Conservation (phyloP, 2,888 invertebrate species). For the Xanthorhoe designata region DNA sequence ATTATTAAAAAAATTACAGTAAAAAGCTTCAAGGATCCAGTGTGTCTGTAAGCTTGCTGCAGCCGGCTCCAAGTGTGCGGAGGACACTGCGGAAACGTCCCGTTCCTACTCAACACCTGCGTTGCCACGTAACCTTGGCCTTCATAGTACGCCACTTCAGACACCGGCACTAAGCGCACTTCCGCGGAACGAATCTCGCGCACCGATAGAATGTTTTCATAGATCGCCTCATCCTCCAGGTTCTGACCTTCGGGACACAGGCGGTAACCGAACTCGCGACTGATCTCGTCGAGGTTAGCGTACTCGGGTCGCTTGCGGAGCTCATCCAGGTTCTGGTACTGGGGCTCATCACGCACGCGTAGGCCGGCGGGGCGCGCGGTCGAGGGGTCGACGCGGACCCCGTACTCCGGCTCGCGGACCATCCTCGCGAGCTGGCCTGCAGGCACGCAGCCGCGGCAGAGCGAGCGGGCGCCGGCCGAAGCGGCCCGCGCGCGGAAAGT, state of each 20-base stretch:
- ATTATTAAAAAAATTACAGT: conserved; percentile 68
- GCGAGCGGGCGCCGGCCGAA: conserved; percentile 63
- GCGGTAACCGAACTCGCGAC: conserved; percentile 82
- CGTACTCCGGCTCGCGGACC: conserved; percentile 78
- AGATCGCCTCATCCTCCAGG: conserved; percentile 81
- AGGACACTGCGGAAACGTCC: conserved; percentile 83
- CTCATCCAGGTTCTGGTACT: conserved; percentile 80
- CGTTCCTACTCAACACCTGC: conserved; percentile 80
- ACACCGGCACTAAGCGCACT: conserved; percentile 82
- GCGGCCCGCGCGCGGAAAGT: conserved; percentile 70
- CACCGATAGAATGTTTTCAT: conserved; percentile 82
- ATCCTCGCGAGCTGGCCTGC: conserved; percentile 71
- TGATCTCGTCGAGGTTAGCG: conserved; percentile 81
- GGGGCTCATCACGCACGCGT: conserved; percentile 76
- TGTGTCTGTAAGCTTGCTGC: conserved; percentile 73
- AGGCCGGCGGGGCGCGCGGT: conserved; percentile 70
- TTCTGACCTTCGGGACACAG: conserved; percentile 83
- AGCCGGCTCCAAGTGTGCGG: conserved; percentile 81
- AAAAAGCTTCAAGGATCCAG: conserved; percentile 73
- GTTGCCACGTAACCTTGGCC: conserved; percentile 82
- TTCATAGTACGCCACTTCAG: conserved; percentile 81
- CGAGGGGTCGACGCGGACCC: conserved; percentile 74
- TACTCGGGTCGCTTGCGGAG: conserved; percentile 81
- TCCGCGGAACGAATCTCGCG: conserved; percentile 82
- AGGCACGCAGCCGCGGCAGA: conserved; percentile 63